Evolutionary conservation across 2,888 invertebrate species (phyloP), one percentile per base, ranked within the genome.

Genomic region (Plusia festucae): DNA sequence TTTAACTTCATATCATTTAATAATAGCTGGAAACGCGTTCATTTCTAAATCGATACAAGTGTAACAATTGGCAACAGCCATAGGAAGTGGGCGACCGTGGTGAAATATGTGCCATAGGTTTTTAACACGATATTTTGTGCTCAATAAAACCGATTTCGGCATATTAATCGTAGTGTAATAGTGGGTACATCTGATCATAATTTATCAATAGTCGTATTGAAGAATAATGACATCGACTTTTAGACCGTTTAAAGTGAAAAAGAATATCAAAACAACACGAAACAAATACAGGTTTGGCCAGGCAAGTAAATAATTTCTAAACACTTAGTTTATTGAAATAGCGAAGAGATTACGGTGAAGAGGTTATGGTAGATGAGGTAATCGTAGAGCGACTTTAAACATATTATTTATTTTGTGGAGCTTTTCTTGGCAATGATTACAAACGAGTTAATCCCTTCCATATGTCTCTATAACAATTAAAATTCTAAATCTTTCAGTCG

Each of bases 21-120:
- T 86, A 88, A 86, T 87, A 86, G 81, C 83, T 76, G 82, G 79
- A 82, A 86, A 86, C 85, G 82, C 71, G 77, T 82, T 78, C 77
- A 82, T 84, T 85, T 82, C 82, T 84, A 79, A 81, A 85, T 83
- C 74, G 76, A 82, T 73, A 81, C 73, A 78, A 86, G 83, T 89
- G 89, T 87, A 88, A 86, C 87, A 89, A 86, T 92, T 92, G 91
- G 91, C 92, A 91, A 88, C 83, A 84, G 79, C 76, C 81, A 76
- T 82, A 88, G 90, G 91, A 91, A 91, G 88, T 89, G 84, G 82
- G 85, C 86, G 86, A 85, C 73, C 69, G 82, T 87, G 85, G 81
- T 79, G 87, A 88, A 88, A 89, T 74, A 72, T 69, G 68, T 68
- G 74, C 72, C 73, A 74, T 66, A 72, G 72, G 51, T 78, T 79